Base-by-base conservation (phyloP, 2,888 invertebrate species). In the Odontocolon sp. region DNA sequence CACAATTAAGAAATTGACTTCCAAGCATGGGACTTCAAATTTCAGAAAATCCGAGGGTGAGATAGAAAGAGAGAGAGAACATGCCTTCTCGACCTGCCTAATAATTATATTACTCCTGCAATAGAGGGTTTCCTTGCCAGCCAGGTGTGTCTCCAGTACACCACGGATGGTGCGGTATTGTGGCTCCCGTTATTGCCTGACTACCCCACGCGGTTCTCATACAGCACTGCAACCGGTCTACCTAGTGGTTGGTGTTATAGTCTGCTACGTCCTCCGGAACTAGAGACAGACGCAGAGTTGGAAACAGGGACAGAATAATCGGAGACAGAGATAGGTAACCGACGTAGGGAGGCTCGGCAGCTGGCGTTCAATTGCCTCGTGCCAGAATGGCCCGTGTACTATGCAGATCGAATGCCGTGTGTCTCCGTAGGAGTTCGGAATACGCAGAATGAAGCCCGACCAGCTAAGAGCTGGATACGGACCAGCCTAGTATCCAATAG, bases 281-380 rank as follows among this genome's bases (percentile, higher is more conserved):
- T n/a, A n/a, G n/a, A n/a, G n/a, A 38, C 11, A 1, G 23, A 50
- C 9, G 5, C 23, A 26, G 47, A 4, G 23, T 11, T 11, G n/a
- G 47, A 11, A 26, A 50, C n/a, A 50, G n/a, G 47, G 47, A 11
- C 23, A 26, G 26, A 50, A 26, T 26, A 11, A 50, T 26, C 47
- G 26, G 47, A 26, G 47, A 5, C 26, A 26, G 57, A 28, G 21
- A 11, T 18, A 33, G 21, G 36, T 8, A 42, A 11, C 26, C 31
- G 21, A 57, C 36, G 50, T 38, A 38, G 26, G 61, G 61, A 50
- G 38, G 40, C 38, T 52, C 52, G 61, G 40, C 70, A 70, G 70
- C 70, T 61, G 70, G 40, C 59, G 28, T 70, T 70, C 70, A 50
- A 61, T 61, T 28, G 70, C 61, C 59, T 61, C 61, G 70, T 59